Evolutionary conservation across 2,113 vertebrate genomes (phyloP).

Genomic region (Thalassoma bifasciatum): DNA sequence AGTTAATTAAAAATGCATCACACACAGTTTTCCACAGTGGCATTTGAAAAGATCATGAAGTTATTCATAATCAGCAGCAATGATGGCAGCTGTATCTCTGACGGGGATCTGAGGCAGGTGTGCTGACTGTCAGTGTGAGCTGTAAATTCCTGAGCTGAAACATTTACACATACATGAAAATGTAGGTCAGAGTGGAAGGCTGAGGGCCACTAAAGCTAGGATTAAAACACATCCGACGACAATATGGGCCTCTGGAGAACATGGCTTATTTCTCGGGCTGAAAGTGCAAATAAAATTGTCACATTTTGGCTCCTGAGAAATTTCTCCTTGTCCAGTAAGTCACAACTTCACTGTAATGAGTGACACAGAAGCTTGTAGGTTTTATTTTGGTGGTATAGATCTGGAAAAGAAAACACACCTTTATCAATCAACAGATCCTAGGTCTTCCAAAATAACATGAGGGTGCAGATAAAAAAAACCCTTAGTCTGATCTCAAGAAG

Average conservation of each 20-base stretch:
- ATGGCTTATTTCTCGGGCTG: too few relatives aligned
- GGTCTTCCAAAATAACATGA: too few relatives aligned
- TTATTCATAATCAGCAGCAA: background rate
- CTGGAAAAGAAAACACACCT: too few relatives aligned
- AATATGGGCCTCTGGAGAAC: too few relatives aligned
- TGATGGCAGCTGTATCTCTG: background rate
- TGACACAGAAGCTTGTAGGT: background rate
- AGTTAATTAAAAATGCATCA: slow-evolving; percentile 19
- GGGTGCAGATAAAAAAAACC: too few relatives aligned
- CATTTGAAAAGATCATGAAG: slow-evolving; percentile 26
- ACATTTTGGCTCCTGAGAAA: too few relatives aligned
- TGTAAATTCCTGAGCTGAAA: slow-evolving; percentile 45
- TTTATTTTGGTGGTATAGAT: background rate
- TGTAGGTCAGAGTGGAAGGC: slow-evolving; percentile 37
- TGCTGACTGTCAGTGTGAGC: background rate
- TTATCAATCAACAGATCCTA: too few relatives aligned
- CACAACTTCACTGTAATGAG: too few relatives aligned
- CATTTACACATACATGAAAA: slow-evolving; percentile 42
- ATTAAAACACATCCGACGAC: slow-evolving; percentile 21
- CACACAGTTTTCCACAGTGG: background rate
- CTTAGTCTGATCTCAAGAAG: too few relatives aligned
- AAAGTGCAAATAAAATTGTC: too few relatives aligned
- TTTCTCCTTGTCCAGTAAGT: too few relatives aligned
- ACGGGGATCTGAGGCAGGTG: slow-evolving; percentile 8
- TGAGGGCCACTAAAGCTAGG: slow-evolving; percentile 29